These are phyloP conservation scores for Glaucidium brasilianum DNA, from an alignment of 2,113 vertebrate genomes.

Conservation along the genomic window DNA sequence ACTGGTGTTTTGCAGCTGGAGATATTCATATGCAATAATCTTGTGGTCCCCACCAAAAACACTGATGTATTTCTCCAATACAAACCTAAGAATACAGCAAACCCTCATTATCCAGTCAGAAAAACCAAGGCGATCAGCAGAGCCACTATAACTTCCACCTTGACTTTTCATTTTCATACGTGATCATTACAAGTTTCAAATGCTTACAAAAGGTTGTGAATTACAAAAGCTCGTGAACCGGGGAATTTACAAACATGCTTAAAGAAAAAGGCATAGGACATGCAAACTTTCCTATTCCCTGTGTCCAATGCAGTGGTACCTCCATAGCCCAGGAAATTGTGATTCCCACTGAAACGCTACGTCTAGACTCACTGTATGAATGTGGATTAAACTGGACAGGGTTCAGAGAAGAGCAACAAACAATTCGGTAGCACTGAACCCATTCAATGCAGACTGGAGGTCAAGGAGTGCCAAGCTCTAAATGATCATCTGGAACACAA, in stretches of 20 bases:
- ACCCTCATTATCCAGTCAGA: not conserved
- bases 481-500: not conserved
- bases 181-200: not conserved
- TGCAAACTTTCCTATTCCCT: not conserved
- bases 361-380: fast-evolving
- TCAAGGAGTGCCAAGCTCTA: not conserved
- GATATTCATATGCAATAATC: not conserved
- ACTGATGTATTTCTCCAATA: not conserved
- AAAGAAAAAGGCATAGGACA: not conserved
- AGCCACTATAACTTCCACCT: not conserved
- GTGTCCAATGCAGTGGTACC: not conserved
- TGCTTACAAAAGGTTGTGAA: not conserved
- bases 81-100: not conserved
- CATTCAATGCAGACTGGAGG: not conserved
- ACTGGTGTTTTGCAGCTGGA: not conserved
- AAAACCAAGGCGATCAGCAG: not conserved
- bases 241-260: not conserved
- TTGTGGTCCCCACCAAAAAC: not conserved
- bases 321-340: not conserved
- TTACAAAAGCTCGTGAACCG: no score
- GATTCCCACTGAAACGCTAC: not conserved
- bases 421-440: not conserved
- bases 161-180: not conserved
- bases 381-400: not conserved
- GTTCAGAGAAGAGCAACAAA: not conserved